Conservation (phyloP, 2,113 vertebrate species). For the Phylloscopus trochiloides region DNA sequence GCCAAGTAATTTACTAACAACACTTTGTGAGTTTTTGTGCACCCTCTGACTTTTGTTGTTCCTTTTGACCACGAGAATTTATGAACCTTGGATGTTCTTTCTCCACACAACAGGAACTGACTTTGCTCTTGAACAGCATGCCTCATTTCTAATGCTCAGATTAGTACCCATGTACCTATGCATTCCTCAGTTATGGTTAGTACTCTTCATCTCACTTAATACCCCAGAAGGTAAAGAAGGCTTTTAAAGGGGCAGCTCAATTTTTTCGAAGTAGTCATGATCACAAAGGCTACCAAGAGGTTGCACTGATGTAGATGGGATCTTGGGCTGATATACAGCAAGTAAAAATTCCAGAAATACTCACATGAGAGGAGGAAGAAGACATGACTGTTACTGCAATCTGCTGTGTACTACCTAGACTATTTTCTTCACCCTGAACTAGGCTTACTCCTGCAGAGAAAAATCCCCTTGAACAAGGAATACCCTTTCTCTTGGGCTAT, state of each 20-base stretch:
- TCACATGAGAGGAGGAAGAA: not conserved
- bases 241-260: not conserved
- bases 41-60: fast-evolving
- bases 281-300: not conserved
- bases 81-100: not conserved
- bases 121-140: not conserved
- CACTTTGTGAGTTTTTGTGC: not conserved
- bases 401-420: not conserved
- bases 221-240: not conserved
- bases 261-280: not conserved
- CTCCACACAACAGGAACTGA: fast-evolving
- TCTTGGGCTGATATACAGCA: not conserved
- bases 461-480: not conserved
- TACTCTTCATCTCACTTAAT: not conserved
- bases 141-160: not conserved
- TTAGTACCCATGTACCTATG: not conserved
- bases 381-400: not conserved
- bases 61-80: not conserved
- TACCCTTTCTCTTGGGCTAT: not conserved
- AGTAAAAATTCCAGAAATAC: not conserved
- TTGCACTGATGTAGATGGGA: not conserved
- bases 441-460: not conserved
- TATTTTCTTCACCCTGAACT: not conserved
- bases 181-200: fast-evolving
- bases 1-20: not conserved